Base-by-base conservation (phyloP, 1,140 invertebrate genomes). In the Atopsyche davidsoni region DNA sequence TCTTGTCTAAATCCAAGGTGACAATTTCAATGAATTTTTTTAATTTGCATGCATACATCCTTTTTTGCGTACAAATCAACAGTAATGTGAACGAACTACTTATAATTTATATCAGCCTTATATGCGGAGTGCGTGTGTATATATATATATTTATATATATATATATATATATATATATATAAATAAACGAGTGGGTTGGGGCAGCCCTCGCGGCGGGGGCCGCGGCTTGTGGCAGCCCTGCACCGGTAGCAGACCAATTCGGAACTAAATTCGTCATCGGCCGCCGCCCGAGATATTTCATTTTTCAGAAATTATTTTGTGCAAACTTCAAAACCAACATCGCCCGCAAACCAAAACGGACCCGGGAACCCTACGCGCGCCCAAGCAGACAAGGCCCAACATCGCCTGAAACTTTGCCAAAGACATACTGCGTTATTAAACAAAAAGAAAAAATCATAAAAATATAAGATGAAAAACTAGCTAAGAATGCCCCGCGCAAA, bases 391-490 rank as follows among this genome's bases (percentile, higher is more conserved):
- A 46, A 38, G 35, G 36, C 9, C 7, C 35, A 46, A 28, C 31
- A 39, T 52, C 25, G 19, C 36, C 1, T 2, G 38, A 34, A 9
- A 34, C 25, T 17, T n/a, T 19, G 23, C 17, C n/a, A 13, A 24
- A 34, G 17, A 11, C 34, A 19, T 51, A 36, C 19, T 38, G 13
- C 48, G 38, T 51, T 51, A 17, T 18, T 11, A 38, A 13, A 40
- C 23, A 16, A 44, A 38, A 47, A 46, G 51, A 57, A 51, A 57
- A 58, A 58, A 58, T 58, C 56, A 58, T 58, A 58, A 58, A 58
- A 58, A 58, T 58, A 58, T 58, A 58, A 58, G 56, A 58, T 58
- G 56, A 58, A 58, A 58, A 58, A 58, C 56, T 58, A 53, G 51
- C 47, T 13, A 18, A 44, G 21, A 19, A 9, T 11, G 4, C 6